Conservation (phyloP, 1,140 invertebrate species). For the Anastrepha obliqua region DNA sequence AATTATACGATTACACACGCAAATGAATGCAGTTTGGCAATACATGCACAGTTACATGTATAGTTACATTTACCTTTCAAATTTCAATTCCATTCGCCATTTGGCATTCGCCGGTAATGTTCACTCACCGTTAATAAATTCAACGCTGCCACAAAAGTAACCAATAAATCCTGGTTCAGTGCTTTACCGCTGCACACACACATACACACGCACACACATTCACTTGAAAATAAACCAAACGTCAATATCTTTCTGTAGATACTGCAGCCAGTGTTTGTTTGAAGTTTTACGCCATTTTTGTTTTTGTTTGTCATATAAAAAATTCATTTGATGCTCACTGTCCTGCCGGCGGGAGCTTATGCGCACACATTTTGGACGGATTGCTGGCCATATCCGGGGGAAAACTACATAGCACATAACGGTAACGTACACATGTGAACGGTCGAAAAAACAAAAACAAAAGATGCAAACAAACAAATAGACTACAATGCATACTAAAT, state of each 20-base stretch:
- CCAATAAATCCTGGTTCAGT: constrained; percentile 48
- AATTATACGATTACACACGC: background rate
- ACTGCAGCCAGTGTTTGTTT: background rate
- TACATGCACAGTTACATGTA: background rate
- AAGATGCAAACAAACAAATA: background rate
- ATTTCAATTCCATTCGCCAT: constrained; percentile 37
- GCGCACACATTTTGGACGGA: constrained; percentile 45
- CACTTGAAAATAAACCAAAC: background rate
- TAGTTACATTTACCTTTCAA: constrained; percentile 38
- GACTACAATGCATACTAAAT: background rate
- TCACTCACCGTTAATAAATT: constrained; percentile 51
- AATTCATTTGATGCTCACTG: constrained; percentile 48
- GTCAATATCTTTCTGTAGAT: background rate
- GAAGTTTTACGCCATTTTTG: background rate
- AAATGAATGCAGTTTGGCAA: constrained; percentile 14
- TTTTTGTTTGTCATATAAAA: constrained; percentile 32
- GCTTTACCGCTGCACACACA: background rate
- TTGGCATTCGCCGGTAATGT: constrained; percentile 43
- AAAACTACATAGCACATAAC: background rate
- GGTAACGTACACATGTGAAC: background rate
- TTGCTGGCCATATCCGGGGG: constrained; percentile 40
- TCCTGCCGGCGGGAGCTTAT: constrained; percentile 37
- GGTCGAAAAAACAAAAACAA: background rate
- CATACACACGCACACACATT: background rate
- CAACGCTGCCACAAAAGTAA: constrained; percentile 50